phyloP scores from a whole-genome alignment of 2,797 vertebrate genomes.

The Peromyscus attwateri region DNA sequence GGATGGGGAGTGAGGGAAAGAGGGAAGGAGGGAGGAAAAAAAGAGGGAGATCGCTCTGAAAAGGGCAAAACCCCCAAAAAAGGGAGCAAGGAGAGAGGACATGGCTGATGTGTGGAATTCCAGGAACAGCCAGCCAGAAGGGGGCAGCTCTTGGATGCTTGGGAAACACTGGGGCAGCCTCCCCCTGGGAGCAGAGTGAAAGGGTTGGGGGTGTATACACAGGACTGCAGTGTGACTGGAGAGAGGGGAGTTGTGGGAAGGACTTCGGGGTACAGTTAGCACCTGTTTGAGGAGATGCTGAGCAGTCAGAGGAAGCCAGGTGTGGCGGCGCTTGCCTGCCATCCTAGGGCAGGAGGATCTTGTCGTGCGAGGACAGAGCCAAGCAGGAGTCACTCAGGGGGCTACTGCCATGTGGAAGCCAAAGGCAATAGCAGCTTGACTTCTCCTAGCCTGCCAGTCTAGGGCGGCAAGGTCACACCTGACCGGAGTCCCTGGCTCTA shows the following conservation, averaged over 20 bases:
- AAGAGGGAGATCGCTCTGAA: neutral
- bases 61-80: neutral
- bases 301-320: neutral
- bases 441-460: neutral
- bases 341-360: neutral
- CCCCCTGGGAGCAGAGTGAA: neutral
- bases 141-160: neutral
- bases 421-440: rapidly evolving
- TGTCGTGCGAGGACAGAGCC: neutral
- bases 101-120: neutral
- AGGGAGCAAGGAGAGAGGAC: neutral
- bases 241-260: rapidly evolving
- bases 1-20: neutral
- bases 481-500: neutral
- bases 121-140: neutral
- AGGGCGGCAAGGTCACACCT: neutral
- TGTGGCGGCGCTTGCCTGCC: neutral
- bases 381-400: neutral
- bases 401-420: rapidly evolving
- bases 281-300: neutral
- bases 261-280: rapidly evolving
- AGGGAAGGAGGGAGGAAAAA: neutral
- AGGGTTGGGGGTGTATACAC: neutral
- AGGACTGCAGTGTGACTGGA: neutral
- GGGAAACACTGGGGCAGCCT: neutral